Evolutionary conservation across 2,888 invertebrate species (phyloP).

Genomic region (Magallana nippona): DNA sequence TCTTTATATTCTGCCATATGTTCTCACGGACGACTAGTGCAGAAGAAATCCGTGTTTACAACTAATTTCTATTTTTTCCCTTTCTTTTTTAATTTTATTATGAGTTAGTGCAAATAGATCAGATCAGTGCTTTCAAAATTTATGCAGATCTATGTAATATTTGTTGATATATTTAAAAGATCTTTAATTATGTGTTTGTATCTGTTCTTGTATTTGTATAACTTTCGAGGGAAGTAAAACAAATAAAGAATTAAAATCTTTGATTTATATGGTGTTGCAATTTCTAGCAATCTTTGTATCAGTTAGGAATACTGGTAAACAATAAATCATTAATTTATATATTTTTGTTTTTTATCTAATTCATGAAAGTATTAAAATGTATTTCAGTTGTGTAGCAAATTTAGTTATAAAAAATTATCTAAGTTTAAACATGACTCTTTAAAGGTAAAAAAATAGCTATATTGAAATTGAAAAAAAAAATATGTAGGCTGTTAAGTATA

Average conservation of each 20-base stretch:
- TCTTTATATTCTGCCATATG: constrained; percentile 96
- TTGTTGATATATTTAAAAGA: constrained; percentile 41
- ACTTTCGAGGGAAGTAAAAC: constrained; percentile 39
- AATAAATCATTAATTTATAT: constrained; percentile 5
- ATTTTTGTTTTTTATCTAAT: background rate
- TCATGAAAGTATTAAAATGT: background rate
- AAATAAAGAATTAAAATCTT: constrained; percentile 34
- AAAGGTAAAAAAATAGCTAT: too few species aligned
- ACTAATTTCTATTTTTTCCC: constrained; percentile 9
- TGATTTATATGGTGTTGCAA: constrained; percentile 1
- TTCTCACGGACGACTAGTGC: constrained; percentile 90
- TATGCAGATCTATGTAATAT: constrained; percentile 34
- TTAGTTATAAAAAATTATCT: too few species aligned
- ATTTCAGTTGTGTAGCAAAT: background rate
- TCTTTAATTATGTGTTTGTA: constrained; percentile 35
- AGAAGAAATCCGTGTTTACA: constrained; percentile 41
- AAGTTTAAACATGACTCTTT: too few species aligned
- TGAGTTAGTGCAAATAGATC: constrained; percentile 34
- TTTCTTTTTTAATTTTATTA: constrained; percentile 22
- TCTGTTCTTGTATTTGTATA: constrained; percentile 38
- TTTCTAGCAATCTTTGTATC: background rate
- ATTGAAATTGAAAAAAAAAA: too few species aligned
- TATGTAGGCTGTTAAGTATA: too few species aligned
- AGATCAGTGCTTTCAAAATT: constrained; percentile 43
- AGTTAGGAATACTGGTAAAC: background rate